Evolutionary conservation across 2,797 vertebrate genomes (phyloP).

Genomic region (Acanthurus lineatus): DNA sequence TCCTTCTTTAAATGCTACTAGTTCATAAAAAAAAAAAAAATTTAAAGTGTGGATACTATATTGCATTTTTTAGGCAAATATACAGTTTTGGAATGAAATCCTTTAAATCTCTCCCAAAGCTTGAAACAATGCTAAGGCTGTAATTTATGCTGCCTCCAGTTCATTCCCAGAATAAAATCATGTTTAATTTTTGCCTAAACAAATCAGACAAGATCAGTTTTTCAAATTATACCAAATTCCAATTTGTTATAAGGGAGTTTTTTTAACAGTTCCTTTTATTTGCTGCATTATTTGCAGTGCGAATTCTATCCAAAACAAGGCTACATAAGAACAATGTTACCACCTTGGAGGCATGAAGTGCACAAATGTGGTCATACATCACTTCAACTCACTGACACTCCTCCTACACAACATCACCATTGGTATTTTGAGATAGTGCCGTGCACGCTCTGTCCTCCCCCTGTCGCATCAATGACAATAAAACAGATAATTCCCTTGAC

Average conservation of each 20-base stretch:
- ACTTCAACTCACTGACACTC: constrained; percentile 54
- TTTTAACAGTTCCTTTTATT: background rate
- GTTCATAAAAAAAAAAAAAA: background rate
- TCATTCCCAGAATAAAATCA: constrained; percentile 21
- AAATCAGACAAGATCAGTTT: constrained; percentile 5
- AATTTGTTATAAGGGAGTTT: background rate
- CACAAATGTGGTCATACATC: constrained; percentile 49
- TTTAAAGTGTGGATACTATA: background rate
- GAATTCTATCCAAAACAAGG: constrained; percentile 5
- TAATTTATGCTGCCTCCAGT: constrained; percentile 10
- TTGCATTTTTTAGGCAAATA: constrained; percentile 1
- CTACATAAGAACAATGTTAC: constrained; percentile 11
- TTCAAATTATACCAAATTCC: background rate
- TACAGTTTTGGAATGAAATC: constrained; percentile 24
- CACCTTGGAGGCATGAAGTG: constrained; percentile 34
- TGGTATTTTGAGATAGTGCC: constrained; percentile 48
- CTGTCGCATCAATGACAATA: constrained; percentile 45
- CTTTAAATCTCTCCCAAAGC: constrained; percentile 10
- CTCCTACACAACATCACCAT: constrained; percentile 48
- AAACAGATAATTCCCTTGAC: constrained; percentile 63
- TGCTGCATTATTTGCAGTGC: background rate
- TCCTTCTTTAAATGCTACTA: background rate
- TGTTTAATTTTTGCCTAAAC: constrained; percentile 12
- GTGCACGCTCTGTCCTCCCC: constrained; percentile 25
- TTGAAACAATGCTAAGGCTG: constrained; percentile 9